Evolutionary conservation across 2,797 vertebrate genomes (phyloP).

Genomic region (Takifugu ocellatus): DNA sequence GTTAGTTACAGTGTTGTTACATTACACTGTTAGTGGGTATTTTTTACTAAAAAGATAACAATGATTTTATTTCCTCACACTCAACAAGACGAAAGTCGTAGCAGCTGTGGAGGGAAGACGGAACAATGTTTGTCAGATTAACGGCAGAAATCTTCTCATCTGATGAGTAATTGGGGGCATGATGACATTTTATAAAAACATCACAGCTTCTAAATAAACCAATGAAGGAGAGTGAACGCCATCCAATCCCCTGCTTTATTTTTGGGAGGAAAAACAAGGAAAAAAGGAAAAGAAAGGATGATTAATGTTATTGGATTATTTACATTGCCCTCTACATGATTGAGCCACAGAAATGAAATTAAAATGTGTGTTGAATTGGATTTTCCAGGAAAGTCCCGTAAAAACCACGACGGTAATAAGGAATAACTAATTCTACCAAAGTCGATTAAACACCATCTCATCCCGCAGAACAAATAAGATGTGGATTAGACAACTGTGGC

Average conservation of each 20-base stretch:
- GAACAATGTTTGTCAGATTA: no score
- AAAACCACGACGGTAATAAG: constrained; percentile 73
- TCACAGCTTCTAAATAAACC: constrained; percentile 46
- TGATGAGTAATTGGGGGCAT: constrained; percentile 52
- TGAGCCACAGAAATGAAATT: constrained; percentile 74
- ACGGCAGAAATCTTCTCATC: constrained; percentile 8
- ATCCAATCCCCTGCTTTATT: constrained; percentile 41
- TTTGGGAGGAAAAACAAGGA: constrained; percentile 25
- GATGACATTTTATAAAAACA: constrained; percentile 48
- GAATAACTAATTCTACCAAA: constrained; percentile 80
- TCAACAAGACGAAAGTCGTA: background rate
- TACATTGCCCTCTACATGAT: constrained; percentile 71
- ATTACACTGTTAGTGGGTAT: no score
- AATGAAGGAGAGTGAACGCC: constrained; percentile 49
- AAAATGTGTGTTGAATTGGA: constrained; percentile 76
- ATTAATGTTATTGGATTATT: constrained; percentile 78
- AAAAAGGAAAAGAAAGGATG: constrained; percentile 46
- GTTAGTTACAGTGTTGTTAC: no score
- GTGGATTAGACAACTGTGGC: constrained; percentile 73
- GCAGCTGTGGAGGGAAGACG: no score
- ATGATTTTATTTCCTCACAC: background rate
- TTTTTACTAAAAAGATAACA: background rate
- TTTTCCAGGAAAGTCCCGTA: constrained; percentile 78
- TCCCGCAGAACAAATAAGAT: constrained; percentile 66
- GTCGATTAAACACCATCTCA: constrained; percentile 72